phyloP scores from a whole-genome alignment of 2,888 invertebrate genomes.

The Colostygia pectinataria region DNA sequence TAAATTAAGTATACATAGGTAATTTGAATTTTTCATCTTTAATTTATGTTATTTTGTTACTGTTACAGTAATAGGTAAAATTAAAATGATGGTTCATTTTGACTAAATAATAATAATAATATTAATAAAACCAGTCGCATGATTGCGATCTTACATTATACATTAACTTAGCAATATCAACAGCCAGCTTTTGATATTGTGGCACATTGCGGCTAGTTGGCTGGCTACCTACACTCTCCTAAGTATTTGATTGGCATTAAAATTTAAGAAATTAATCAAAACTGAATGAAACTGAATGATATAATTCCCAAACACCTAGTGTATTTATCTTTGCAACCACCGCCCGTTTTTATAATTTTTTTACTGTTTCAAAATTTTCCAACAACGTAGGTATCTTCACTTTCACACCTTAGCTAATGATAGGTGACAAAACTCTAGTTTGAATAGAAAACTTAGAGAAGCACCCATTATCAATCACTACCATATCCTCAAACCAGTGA shows the following conservation, averaged over 20 bases:
- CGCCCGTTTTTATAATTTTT: slow-evolving; percentile 8
- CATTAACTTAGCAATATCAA: slow-evolving; percentile 42
- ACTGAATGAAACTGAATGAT: slow-evolving; percentile 16
- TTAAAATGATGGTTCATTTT: slow-evolving; percentile 22
- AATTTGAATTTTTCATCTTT: too few species aligned
- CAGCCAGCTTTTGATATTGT: slow-evolving; percentile 60
- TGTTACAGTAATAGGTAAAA: too few species aligned
- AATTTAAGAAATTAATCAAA: slow-evolving; percentile 9
- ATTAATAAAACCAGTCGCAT: slow-evolving; percentile 23
- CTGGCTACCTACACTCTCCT: slow-evolving; percentile 35
- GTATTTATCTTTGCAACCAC: background rate
- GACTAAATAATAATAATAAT: slow-evolving; percentile 17
- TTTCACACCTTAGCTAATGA: slow-evolving; percentile 11
- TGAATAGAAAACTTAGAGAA: slow-evolving; percentile 21
- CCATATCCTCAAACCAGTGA: background rate
- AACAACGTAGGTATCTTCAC: slow-evolving; percentile 14
- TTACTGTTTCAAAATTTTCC: slow-evolving; percentile 7
- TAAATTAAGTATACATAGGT: too few species aligned
- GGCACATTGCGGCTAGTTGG: too few species aligned
- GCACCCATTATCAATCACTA: slow-evolving; percentile 20
- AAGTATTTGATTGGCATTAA: slow-evolving; percentile 26
- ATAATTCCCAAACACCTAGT: too few species aligned
- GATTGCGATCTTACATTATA: slow-evolving; percentile 35
- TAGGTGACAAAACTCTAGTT: slow-evolving; percentile 18
- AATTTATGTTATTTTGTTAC: too few species aligned